Conservation (phyloP, 2,113 vertebrate genomes). For the Furnarius figulus region DNA sequence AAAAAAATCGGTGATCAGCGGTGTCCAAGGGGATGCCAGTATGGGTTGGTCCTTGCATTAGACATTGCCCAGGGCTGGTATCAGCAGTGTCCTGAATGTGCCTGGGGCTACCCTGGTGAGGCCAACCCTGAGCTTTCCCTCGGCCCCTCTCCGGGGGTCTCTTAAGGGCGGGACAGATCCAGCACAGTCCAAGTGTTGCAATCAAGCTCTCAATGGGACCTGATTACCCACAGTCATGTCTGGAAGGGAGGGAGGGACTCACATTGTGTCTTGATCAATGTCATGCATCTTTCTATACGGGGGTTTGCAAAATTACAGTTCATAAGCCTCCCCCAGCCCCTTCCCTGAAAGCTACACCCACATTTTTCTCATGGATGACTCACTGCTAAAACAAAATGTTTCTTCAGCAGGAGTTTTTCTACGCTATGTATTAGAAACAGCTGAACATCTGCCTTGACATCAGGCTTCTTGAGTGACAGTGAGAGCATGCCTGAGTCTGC, state of each 20-base stretch:
- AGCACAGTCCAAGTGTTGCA: not conserved
- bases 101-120: not conserved
- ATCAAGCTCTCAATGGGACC: not conserved
- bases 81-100: not conserved
- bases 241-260: not conserved
- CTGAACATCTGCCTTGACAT: not conserved
- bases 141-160: rapidly evolving
- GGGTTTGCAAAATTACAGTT: conserved; percentile 47
- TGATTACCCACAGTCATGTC: not conserved
- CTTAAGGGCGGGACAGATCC: not conserved
- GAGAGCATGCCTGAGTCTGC: not conserved
- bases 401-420: conserved; percentile 11
- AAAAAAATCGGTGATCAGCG: not conserved
- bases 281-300: conserved; percentile 1
- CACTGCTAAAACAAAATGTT: conserved; percentile 24
- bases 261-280: not conserved
- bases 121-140: not conserved
- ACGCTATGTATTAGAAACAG: conserved; percentile 13
- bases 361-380: conserved; percentile 64
- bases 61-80: not conserved
- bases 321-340: conserved; percentile 15
- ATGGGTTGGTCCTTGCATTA: not conserved
- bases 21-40: not conserved
- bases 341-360: conserved; percentile 58
- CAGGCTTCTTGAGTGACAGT: not conserved